Evolutionary conservation across 2,888 invertebrate genomes (phyloP), one percentile per base, ranked within the genome.

Genomic region (Microctonus aethiopoides): DNA sequence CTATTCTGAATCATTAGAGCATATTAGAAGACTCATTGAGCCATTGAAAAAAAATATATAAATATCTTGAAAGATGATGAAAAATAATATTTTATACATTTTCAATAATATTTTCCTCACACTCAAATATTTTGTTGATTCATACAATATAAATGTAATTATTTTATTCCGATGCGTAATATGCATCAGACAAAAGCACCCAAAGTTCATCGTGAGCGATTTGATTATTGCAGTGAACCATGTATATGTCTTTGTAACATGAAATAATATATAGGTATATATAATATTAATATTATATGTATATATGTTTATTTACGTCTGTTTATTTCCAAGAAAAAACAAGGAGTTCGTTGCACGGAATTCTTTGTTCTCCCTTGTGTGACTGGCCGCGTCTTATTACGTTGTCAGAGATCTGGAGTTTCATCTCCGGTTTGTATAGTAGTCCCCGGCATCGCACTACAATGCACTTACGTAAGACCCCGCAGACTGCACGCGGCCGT

Each of bases 401-500:
- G 52, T 51, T 24, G 64, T 20, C 36, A 51, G 36, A 52, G 56
- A 67, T 69, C 63, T 39, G 60, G 64, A 74, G 68, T 68, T 72
- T 63, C 66, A 63, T 68, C 64, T 68, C 51, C 39, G 62, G 59
- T 26, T 22, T 61, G 54, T 36, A 36, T 66, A 63, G 36, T 34
- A 67, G 66, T 61, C 70, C 52, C 67, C 73, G 62, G 69, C 62
- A 61, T 70, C 72, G 68, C 39, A 64, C 41, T 52, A 63, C 64
- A 67, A 72, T 72, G 68, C 66, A 69, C 67, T 74, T 72, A 70
- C 66, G 68, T 57, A 72, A 72, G 64, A 68, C 64, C 56, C 67
- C 51, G 60, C 51, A 81, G 83, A 83, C 83, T 85, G 46, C n/a
- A n/a, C n/a, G n/a, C 46, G 85, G 83, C 86, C 85, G 81, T 86